phyloP scores from a whole-genome alignment of 2,113 vertebrate genomes.

The Prietella phreatophila region DNA sequence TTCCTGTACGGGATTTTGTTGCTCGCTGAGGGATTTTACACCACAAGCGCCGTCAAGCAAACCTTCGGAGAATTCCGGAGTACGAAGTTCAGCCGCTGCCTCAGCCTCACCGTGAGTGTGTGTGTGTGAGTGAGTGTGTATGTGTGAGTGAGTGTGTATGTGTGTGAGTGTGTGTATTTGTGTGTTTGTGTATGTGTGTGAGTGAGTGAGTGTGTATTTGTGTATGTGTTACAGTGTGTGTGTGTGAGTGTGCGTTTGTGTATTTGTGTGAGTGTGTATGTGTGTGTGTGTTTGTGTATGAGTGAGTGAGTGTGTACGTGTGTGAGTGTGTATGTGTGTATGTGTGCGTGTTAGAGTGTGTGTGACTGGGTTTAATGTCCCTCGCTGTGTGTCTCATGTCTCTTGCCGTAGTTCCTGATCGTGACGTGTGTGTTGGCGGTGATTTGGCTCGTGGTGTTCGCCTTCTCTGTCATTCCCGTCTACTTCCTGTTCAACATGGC shows the following conservation, averaged over 20 bases:
- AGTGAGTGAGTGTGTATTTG: slow-evolving; percentile 46
- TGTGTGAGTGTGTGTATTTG: too few species aligned
- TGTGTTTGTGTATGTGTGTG: too few species aligned
- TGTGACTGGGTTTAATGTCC: not conserved
- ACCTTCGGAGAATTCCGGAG: slow-evolving; percentile 96
- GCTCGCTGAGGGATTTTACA: slow-evolving; percentile 97
- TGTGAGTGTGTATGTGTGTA: slow-evolving; percentile 69
- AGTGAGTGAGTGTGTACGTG: not conserved
- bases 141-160: not conserved
- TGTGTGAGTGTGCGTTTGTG: slow-evolving; percentile 70
- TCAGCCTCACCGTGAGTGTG: slow-evolving; percentile 89
- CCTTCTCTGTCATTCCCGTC: slow-evolving; percentile 87
- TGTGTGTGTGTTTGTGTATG: slow-evolving; percentile 69
- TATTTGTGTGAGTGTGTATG: slow-evolving; percentile 4
- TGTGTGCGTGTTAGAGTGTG: not conserved
- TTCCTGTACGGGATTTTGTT: slow-evolving; percentile 95
- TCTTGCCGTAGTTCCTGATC: slow-evolving; percentile 85
- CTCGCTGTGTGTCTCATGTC: not conserved
- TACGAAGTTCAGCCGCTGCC: slow-evolving; percentile 89
- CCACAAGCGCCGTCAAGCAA: slow-evolving; percentile 94
- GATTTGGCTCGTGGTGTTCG: slow-evolving; percentile 91
- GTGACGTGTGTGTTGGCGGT: slow-evolving; percentile 90
- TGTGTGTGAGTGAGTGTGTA: slow-evolving; percentile 7
- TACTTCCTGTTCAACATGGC: slow-evolving; percentile 97
- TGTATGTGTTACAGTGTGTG: slow-evolving; percentile 68